These are phyloP conservation scores for Monochamus alternatus DNA, from an alignment of 2,888 invertebrate species.

Conservation along the genomic window DNA sequence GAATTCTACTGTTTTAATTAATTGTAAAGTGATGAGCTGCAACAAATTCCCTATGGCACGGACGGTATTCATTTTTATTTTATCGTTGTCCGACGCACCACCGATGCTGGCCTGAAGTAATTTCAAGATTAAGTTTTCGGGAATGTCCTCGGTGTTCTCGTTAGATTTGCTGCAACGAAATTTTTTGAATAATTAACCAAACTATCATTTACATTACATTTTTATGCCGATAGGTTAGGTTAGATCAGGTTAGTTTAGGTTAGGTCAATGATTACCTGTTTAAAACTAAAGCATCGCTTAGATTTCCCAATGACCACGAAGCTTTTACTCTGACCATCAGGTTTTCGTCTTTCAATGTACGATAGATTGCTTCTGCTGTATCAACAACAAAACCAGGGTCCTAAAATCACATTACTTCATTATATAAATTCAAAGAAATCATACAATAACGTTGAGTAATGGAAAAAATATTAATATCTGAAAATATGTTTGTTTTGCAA, in stretches of 20 bases:
- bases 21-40: constrained; percentile 75
- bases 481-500: no score
- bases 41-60: constrained; percentile 88
- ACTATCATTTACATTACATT: no score
- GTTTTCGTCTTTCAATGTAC: constrained; percentile 78
- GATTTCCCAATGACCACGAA: constrained; percentile 90
- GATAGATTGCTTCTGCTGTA: constrained; percentile 82
- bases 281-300: constrained; percentile 85
- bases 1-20: constrained; percentile 72
- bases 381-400: constrained; percentile 83
- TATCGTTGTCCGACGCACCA: constrained; percentile 74
- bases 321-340: constrained; percentile 84
- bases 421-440: neutral
- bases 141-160: constrained; percentile 71
- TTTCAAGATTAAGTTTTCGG: constrained; percentile 79
- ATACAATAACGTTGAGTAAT: no score
- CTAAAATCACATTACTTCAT: constrained; percentile 61
- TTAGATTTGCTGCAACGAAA: constrained; percentile 45
- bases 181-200: neutral
- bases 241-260: no score
- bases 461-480: no score
- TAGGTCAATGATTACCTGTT: constrained; percentile 74
- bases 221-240: no score
- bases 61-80: constrained; percentile 87
- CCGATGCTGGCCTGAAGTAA: constrained; percentile 79